Base-by-base conservation (phyloP, 1,140 invertebrate genomes). In the Helicorthomorpha holstii region DNA sequence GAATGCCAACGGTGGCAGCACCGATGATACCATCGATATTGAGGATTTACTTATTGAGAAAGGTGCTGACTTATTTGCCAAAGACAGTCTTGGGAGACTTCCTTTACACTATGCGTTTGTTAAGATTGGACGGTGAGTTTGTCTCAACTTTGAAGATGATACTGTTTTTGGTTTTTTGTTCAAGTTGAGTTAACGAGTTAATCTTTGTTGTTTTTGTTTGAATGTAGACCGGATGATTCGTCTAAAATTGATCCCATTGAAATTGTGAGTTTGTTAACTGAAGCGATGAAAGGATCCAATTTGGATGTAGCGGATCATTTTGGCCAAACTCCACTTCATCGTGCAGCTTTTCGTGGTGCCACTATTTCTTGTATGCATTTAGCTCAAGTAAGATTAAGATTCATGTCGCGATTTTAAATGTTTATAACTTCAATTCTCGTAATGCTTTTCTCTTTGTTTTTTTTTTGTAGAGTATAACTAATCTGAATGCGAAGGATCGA, bases 41-140 rank as follows among this genome's bases (percentile, higher is more conserved):
- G 64, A 66, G 54, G 58, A 63, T 34, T 49, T 48, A 34, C 52
- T 67, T 16, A 54, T 67, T 22, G 51, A 58, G 45, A 56, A 52
- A 45, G 59, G 60, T n/a, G 62, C 59, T n/a, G 49, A 55, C n/a
- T 29, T 60, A 19, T 51, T 56, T 48, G 56, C 56, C 10, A 38
- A 47, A 19, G 66, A 68, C 56, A 51, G 41, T 16, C 29, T 54
- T 16, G 54, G 57, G 1, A 29, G 67, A 50, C 61, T 59, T 34
- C 64, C 67, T 14, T 58, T 75, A 3, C 73, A 74, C 58, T 72
- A 72, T 57, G 66, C 65, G 0, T 75, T 73, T 59, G 60, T 65
- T 3, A 65, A 70, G 56, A 59, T 63, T 50, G 52, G 48, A 34
- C 41, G 25, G 54, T 54, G 51, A 38, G 54, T 51, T n/a, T 27